Conservation (phyloP, 2,888 invertebrate genomes). For the Caradrina kadenii region DNA sequence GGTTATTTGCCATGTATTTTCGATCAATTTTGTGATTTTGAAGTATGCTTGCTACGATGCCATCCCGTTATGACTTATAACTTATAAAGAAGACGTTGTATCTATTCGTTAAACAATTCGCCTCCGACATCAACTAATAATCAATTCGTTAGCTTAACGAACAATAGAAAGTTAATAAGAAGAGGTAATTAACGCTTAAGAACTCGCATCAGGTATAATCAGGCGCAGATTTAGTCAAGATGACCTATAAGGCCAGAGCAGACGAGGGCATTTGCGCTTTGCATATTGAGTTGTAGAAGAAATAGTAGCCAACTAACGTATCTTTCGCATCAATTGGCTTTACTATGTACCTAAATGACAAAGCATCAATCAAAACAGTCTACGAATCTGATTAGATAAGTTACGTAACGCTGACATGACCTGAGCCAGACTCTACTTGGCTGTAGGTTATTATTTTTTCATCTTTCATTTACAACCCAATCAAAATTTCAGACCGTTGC, state of each 20-base stretch:
- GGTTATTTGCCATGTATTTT: not conserved
- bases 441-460: not conserved
- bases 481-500: not conserved
- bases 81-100: constrained; percentile 17
- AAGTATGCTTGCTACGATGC: not conserved
- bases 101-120: constrained; percentile 6
- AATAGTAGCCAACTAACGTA: not conserved
- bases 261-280: not conserved
- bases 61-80: not conserved
- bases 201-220: constrained; percentile 28
- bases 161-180: constrained; percentile 76
- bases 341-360: not conserved
- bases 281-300: not conserved
- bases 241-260: constrained; percentile 7
- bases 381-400: not conserved
- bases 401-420: not conserved
- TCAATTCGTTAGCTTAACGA: constrained; percentile 11
- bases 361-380: not conserved
- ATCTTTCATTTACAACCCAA: not conserved
- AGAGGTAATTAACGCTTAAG: constrained; percentile 35
- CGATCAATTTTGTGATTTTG: not conserved
- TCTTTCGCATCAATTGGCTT: not conserved
- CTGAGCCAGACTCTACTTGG: not conserved
- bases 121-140: constrained; percentile 16
- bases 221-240: constrained; percentile 22